Base-by-base conservation (phyloP, 2,113 vertebrate species). In the Empidonax traillii region DNA sequence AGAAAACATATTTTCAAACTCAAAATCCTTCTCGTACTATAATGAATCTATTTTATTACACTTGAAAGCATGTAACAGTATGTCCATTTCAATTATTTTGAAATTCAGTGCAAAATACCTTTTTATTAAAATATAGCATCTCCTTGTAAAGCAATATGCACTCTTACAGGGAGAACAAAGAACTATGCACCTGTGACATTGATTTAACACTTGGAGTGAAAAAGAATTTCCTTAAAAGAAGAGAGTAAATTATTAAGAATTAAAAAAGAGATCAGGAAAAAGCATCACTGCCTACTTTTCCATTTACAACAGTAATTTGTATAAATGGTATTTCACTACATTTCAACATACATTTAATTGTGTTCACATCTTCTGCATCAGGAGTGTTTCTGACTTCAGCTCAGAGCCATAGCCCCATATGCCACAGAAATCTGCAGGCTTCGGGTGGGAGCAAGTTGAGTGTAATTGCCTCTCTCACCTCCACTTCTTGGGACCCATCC, bases 41-140 rank as follows among this genome's bases (percentile, higher is more conserved):
- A 96, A 97, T 96, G 37, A 91, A 95, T 96, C 87, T 71, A 94
- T 96, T 97, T 96, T 94, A 88, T 62, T 96, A 86, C 30, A 93
- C 66, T 63, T 95, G 95, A 94, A 91, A 17, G 12, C 41, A 39
- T 82, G 61, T 14, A 68, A 66, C 62, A 96, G 85, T 90, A 55
- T 87, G 87, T 75, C 58, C 55, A 92, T 96, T 96, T 87, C 79
- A 89, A 72, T 87, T 95, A 92, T 25, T 78, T 21, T 31, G 78
- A 82, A 97, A 96, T 94, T 82, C 79, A 39, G 19, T 79, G 52
- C n/a, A 91, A 93, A 96, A 90, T 66, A 81, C 8, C 30, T 92
- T 84, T 90, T 95, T 88, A 86, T 95, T 79, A 92, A 90, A 94
- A 92, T 87, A 83, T 81, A 95, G 20, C 52, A 84, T 87, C 44